Percentiles rank a stretch among this genome's conserved stretches.
Conservation (phyloP, 2,888 invertebrate genomes). For the Hypsopygia costalis region DNA sequence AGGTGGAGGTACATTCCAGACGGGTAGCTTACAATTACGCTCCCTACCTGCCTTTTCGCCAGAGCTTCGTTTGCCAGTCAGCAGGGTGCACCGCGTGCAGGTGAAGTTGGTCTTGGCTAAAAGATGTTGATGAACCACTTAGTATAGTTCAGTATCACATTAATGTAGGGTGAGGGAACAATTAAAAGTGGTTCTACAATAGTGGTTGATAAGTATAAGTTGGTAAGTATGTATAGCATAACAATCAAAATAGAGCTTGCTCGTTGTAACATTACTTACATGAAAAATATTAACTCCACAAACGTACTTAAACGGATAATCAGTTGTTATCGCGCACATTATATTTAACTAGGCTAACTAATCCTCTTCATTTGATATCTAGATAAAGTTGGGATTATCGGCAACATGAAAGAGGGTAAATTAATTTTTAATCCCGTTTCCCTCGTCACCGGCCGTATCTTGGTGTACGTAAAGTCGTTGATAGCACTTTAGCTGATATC, state of each 20-base stretch:
- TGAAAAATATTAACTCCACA: slow-evolving; percentile 15
- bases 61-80: too few species aligned
- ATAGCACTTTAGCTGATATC: slow-evolving; percentile 36
- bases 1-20: too few species aligned
- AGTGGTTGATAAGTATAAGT: too few species aligned
- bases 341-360: slow-evolving; percentile 71
- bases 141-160: too few species aligned
- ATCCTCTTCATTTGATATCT: slow-evolving; percentile 75
- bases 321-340: slow-evolving; percentile 66
- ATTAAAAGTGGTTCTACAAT: too few species aligned
- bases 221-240: slow-evolving; percentile 8
- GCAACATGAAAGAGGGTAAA: slow-evolving; percentile 76
- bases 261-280: background rate
- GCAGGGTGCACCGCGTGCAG: too few species aligned
- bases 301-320: slow-evolving; percentile 46
- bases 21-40: too few species aligned
- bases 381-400: slow-evolving; percentile 76
- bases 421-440: slow-evolving; percentile 77
- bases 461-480: slow-evolving; percentile 45
- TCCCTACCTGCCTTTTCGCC: too few species aligned
- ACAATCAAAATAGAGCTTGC: background rate
- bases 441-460: slow-evolving; percentile 61
- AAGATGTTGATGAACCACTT: too few species aligned
- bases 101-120: too few species aligned
- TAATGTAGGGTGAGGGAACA: too few species aligned